phyloP scores from a whole-genome alignment of 2,113 vertebrate species.

The Cyprinodon brontotheroides region DNA sequence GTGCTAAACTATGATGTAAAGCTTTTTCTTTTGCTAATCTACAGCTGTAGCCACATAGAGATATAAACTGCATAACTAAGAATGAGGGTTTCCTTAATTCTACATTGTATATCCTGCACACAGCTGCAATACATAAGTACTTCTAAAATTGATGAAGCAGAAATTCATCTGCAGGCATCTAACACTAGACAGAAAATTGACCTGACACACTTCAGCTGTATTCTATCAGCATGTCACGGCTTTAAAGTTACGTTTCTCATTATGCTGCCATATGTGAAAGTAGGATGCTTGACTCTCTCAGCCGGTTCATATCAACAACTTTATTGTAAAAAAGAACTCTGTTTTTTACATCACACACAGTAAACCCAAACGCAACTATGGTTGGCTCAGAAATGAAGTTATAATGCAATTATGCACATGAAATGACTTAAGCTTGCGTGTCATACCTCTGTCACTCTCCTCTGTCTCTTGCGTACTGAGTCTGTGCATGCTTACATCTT shows the following conservation, averaged over 20 bases:
- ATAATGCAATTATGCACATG: neutral
- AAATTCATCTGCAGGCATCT: conserved; percentile 11
- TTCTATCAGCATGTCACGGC: neutral
- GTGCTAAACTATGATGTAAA: neutral
- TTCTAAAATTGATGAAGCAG: conserved; percentile 16
- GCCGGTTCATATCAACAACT: conserved; percentile 7
- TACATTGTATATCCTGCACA: neutral
- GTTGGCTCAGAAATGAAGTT: conserved; percentile 30
- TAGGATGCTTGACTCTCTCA: conserved; percentile 3
- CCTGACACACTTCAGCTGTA: conserved; percentile 10
- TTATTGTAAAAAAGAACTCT: conserved; percentile 34
- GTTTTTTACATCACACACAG: conserved; percentile 31
- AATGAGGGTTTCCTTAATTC: neutral
- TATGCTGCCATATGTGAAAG: conserved; percentile 19
- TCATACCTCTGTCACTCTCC: conserved; percentile 20
- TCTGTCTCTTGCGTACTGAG: conserved; percentile 19
- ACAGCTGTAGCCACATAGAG: neutral
- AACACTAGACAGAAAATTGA: conserved; percentile 20
- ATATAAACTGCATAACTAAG: neutral
- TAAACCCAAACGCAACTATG: conserved; percentile 3
- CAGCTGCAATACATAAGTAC: neutral
- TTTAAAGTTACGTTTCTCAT: conserved; percentile 17
- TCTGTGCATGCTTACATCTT: conserved; percentile 29
- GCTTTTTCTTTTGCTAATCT: neutral
- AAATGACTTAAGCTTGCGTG: conserved; percentile 12